These are phyloP conservation scores for Rhynchomys soricoides DNA, from an alignment of 2,113 vertebrate species.

Conservation along the genomic window DNA sequence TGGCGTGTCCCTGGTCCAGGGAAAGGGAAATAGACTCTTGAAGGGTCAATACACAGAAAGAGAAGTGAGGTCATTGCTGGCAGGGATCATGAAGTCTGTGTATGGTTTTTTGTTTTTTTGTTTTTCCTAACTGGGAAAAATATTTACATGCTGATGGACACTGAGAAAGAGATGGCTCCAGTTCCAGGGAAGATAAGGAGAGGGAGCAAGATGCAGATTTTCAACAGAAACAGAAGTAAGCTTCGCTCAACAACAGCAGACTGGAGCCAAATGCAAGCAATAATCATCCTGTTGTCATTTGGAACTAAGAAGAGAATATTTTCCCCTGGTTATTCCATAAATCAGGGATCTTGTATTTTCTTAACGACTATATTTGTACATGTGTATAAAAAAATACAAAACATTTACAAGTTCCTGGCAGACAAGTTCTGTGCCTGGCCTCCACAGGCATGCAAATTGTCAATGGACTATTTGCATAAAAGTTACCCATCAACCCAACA, in stretches of 20 bases:
- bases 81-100: neutral
- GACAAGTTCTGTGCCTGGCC: neutral
- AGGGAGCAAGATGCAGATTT: neutral
- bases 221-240: constrained; percentile 31
- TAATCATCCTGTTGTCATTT: constrained; percentile 32
- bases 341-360: constrained; percentile 54
- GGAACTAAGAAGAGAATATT: constrained; percentile 61
- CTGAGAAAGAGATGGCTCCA: neutral
- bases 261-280: constrained; percentile 69
- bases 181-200: constrained; percentile 28
- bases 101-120: neutral
- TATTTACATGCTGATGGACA: neutral
- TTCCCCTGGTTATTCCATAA: neutral
- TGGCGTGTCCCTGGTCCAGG: neutral
- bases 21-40: neutral
- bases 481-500: neutral
- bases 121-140: neutral
- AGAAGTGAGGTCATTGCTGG: neutral
- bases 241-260: constrained; percentile 61
- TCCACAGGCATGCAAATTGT: constrained; percentile 33
- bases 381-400: constrained; percentile 42
- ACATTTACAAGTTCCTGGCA: constrained; percentile 1
- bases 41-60: neutral
- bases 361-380: neutral
- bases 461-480: constrained; percentile 12